Base-by-base conservation (phyloP, 2,888 invertebrate genomes). In the Trisateles emortualis region DNA sequence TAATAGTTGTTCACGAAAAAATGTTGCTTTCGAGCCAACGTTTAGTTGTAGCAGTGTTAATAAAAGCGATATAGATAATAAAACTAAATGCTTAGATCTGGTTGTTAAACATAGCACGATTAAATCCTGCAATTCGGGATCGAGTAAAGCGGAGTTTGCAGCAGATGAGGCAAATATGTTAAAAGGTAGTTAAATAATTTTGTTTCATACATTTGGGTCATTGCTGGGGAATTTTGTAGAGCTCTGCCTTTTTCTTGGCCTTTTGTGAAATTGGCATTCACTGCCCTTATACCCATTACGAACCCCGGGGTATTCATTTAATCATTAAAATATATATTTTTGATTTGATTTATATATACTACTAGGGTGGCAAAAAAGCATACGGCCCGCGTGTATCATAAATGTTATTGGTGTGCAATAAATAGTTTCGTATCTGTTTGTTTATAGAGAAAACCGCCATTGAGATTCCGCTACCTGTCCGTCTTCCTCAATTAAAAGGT, bases 401-500 rank as follows among this genome's bases (percentile, higher is more conserved):
- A n/a, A n/a, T n/a, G n/a, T n/a, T n/a, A n/a, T n/a, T n/a, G n/a
- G n/a, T n/a, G n/a, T n/a, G n/a, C n/a, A 26, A 26, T 26, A 26
- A 26, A 26, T 8, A 1, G 3, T 8, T 26, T 26, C 9, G 3
- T 26, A 6, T 26, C 8, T 6, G 8, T 26, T 6, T 26, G 22
- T 3, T 22, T 26, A 8, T 26, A 26, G 26, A 1, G 8, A 8
- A 26, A 26, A 26, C 26, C 9, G 26, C 8, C 8, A 26, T 26
- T 26, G 26, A 26, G 9, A 8, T 26, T 6, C 26, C 26, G 1
- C 26, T 26, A 8, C 1, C 6, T 24, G 22, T 14, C 6, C 41
- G 29, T n/a, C 9, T 16, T 4, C 64, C 68, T 32, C 74, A 70
- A 48, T 33, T 74, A 3, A 78, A 73, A 43, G 78, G 77, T 11